These are phyloP conservation scores for Volucella inflata DNA, from an alignment of 2,888 invertebrate genomes.

Conservation along the genomic window DNA sequence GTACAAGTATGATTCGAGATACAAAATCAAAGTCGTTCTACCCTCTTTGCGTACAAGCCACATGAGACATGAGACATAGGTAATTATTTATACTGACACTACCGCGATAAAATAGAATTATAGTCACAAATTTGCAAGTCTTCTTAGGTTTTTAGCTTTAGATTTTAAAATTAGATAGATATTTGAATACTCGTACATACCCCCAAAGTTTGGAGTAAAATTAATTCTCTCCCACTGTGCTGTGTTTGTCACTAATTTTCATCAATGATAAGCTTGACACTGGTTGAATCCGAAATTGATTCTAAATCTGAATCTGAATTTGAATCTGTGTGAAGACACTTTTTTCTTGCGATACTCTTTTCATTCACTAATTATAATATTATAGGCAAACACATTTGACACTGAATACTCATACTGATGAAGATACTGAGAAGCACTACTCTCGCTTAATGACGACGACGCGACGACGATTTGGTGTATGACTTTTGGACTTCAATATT, in stretches of 20 bases:
- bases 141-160: neutral
- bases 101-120: constrained; percentile 68
- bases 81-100: constrained; percentile 73
- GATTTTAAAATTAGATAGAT: constrained; percentile 2
- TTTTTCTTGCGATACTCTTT: constrained; percentile 5
- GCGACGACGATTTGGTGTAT: constrained; percentile 16
- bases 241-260: constrained; percentile 33
- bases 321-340: constrained; percentile 5
- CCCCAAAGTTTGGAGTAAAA: constrained; percentile 17
- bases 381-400: constrained; percentile 17
- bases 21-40: constrained; percentile 48
- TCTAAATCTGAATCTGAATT: constrained; percentile 1
- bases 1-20: constrained; percentile 26
- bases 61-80: constrained; percentile 49
- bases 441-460: neutral
- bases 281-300: neutral
- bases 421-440: no score
- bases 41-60: neutral
- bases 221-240: constrained; percentile 38
- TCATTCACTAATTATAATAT: constrained; percentile 1
- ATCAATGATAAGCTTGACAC: constrained; percentile 12
- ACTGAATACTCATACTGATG: constrained; percentile 8
- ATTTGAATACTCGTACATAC: constrained; percentile 41
- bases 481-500: constrained; percentile 26
- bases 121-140: constrained; percentile 54